Percentiles rank a stretch among this genome's conserved stretches.
Conservation (phyloP, 37 sponge, comb jelly and placozoan genomes). For the Theonella swinhoei region DNA sequence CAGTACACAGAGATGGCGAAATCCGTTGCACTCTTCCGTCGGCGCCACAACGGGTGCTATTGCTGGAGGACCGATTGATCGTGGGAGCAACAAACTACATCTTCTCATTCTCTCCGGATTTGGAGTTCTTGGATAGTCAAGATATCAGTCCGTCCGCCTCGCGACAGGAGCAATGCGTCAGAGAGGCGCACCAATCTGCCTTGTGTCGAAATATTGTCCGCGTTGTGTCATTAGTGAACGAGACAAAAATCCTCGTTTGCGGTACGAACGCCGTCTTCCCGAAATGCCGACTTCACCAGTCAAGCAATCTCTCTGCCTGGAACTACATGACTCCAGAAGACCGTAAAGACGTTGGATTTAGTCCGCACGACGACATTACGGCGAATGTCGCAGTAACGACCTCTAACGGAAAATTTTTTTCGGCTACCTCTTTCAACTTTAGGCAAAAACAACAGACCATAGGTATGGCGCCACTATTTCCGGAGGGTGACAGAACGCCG, state of each 20-base stretch:
- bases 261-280: constrained; percentile 61
- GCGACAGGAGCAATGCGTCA: neutral
- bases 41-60: neutral
- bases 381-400: constrained; percentile 20
- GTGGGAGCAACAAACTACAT: constrained; percentile 34
- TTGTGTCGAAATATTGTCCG: constrained; percentile 34
- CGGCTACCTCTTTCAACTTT: constrained; percentile 29
- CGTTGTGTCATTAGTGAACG: constrained; percentile 27
- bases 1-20: constrained; percentile 16
- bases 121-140: neutral
- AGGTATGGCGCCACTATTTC: constrained; percentile 39
- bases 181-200: neutral
- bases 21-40: constrained; percentile 14
- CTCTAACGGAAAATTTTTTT: constrained; percentile 41
- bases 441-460: constrained; percentile 8
- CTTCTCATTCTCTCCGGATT: neutral
- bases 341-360: constrained; percentile 32
- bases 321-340: constrained; percentile 4
- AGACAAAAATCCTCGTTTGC: constrained; percentile 41
- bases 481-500: constrained; percentile 7
- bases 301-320: constrained; percentile 3
- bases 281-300: constrained; percentile 41
- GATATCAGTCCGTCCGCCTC: neutral
- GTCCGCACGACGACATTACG: constrained; percentile 23
- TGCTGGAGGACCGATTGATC: constrained; percentile 1